Evolutionary conservation across 2,797 vertebrate genomes (phyloP).

Genomic region (Myoxocephalus aenaeus): DNA sequence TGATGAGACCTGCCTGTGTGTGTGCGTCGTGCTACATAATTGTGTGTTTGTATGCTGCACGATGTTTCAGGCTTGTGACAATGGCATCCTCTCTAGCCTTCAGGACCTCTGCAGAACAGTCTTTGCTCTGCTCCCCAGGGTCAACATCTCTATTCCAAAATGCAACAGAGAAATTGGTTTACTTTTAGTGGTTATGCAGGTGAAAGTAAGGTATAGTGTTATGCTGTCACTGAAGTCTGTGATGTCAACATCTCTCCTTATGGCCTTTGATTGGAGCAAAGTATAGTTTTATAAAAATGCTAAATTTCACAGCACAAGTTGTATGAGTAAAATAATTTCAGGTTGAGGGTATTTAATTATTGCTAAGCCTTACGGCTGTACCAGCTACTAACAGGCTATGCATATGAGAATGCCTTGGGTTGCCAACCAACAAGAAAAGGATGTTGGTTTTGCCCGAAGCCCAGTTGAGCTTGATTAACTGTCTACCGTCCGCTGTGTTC

Average conservation of each 20-base stretch:
- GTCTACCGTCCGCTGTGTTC: not conserved
- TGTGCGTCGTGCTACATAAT: conserved; percentile 6
- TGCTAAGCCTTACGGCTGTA: not conserved
- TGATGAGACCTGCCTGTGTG: conserved; percentile 35
- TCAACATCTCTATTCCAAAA: conserved; percentile 18
- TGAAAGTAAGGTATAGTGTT: not conserved
- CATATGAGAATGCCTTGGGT: not conserved
- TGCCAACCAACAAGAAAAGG: conserved; percentile 3
- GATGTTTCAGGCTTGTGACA: conserved; percentile 40
- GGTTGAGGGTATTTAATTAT: not conserved
- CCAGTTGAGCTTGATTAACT: not conserved
- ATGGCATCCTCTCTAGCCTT: conserved; percentile 35
- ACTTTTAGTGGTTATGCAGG: not conserved
- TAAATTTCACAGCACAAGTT: not conserved
- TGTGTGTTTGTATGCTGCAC: conserved; percentile 6
- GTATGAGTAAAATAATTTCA: not conserved
- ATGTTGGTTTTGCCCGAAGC: not conserved
- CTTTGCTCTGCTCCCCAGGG: conserved; percentile 2
- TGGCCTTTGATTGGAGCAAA: conserved; percentile 8
- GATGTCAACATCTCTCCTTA: conserved; percentile 2
- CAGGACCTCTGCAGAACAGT: conserved; percentile 25
- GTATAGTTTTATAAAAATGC: conserved; percentile 12
- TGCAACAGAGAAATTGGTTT: not conserved
- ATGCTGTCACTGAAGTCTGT: not conserved
- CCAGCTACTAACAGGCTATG: not conserved